Base-by-base conservation (phyloP, 2,797 vertebrate species). In the Ceryle rudis region DNA sequence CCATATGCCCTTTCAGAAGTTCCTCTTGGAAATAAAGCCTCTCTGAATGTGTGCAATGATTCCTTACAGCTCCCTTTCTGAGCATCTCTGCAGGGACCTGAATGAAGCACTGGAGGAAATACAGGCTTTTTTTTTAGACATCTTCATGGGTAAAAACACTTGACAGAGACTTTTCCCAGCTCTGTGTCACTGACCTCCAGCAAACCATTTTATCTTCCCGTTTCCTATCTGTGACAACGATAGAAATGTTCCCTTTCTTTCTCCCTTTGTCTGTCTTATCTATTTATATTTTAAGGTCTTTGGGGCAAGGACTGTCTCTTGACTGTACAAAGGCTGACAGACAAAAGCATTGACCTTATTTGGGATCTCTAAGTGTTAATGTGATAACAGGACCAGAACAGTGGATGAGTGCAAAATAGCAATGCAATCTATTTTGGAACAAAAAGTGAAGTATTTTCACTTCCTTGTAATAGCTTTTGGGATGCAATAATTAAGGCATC, bases 261-360 rank as follows among this genome's bases (percentile, higher is more conserved):
- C 91, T 94, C n/a, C 84, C 77, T 89, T 95, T 96, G 94, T 96
- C 88, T 95, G 55, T 67, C 90, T 96, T 95, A 91, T 96, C 96
- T 97, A 95, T 97, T 96, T 97, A 90, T 96, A 95, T 92, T 94
- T 95, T 96, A 87, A 96, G 95, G 90, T 93, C 96, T 96, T 93
- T 77, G 86, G 93, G 95, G 86, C 91, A 94, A 97, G 90, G 94
- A 82, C 88, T 93, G 88, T 54, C 90, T 95, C 91, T 94, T 84
- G 77, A 49, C 77, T 92, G 77, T 73, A 85, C 95, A 96, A 96
- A 96, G 60, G 73, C 83, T 91, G 91, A 60, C 69, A 91, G 92
- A 95, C 80, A 91, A 95, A 95, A 86, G 78, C 91, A 64, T 81
- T 84, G 91, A 95, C 90, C 91, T 96, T 95, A 66, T 79, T 92